Conservation (phyloP, 2,888 invertebrate genomes). For the Amblyteles armatorius region DNA sequence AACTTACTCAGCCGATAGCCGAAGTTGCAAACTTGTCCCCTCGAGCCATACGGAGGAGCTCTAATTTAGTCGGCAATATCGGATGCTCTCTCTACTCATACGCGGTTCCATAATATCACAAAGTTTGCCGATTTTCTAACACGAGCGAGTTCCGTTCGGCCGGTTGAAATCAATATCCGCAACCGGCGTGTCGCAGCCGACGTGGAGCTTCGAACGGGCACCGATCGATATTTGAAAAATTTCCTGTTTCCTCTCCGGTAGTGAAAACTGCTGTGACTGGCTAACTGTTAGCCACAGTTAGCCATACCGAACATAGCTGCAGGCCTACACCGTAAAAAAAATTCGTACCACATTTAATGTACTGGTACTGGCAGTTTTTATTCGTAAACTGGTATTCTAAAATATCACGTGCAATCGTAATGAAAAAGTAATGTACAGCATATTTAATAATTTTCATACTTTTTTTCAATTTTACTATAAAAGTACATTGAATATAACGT, state of each 20-base stretch:
- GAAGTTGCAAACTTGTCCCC: conserved; percentile 57
- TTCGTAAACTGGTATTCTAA: not conserved
- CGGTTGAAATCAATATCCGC: conserved; percentile 44
- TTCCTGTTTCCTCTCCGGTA: not conserved
- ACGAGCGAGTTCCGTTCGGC: conserved; percentile 26
- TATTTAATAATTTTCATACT: not conserved
- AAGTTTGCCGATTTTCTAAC: conserved; percentile 43
- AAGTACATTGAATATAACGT: not conserved
- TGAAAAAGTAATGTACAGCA: too few relatives aligned
- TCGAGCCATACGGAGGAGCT: conserved; percentile 26
- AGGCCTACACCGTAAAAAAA: not conserved
- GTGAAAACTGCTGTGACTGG: not conserved
- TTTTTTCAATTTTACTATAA: not conserved
- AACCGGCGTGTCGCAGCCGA: conserved; percentile 3
- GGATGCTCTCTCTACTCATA: conserved; percentile 24
- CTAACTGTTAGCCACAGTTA: not conserved
- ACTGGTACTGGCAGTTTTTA: not conserved
- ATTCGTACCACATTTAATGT: not conserved
- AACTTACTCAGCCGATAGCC: conserved; percentile 47
- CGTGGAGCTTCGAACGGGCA: not conserved
- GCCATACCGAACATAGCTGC: not conserved
- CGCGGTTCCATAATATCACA: conserved; percentile 35
- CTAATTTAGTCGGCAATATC: conserved; percentile 43
- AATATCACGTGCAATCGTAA: too few relatives aligned
- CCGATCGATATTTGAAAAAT: not conserved